phyloP scores from a whole-genome alignment of 2,113 vertebrate species.

The Arizona elegans region DNA sequence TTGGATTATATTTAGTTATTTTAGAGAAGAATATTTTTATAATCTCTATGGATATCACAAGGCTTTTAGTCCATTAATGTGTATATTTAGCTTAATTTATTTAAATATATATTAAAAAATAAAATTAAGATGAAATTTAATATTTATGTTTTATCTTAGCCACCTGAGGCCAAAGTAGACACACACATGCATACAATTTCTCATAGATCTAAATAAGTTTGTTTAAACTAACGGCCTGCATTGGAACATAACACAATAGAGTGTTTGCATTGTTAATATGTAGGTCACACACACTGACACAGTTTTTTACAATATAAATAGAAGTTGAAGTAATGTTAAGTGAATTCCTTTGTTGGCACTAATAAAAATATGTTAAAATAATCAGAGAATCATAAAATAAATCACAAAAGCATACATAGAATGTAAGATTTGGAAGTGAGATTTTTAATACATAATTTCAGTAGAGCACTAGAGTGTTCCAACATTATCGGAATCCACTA shows the following conservation, averaged over 20 bases:
- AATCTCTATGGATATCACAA: background rate
- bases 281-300: constrained; percentile 13
- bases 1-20: background rate
- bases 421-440: background rate
- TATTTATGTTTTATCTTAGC: background rate
- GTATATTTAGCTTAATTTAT: background rate
- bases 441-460: background rate
- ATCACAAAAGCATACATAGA: background rate
- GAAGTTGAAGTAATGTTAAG: background rate
- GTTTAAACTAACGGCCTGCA: constrained; percentile 11
- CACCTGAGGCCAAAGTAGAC: background rate
- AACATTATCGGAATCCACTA: background rate
- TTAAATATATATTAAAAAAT: background rate
- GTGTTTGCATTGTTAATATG: constrained; percentile 36
- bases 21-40: background rate
- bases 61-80: background rate
- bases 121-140: background rate
- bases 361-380: background rate
- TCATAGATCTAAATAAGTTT: constrained; percentile 1
- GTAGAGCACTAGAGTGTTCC: background rate
- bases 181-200: background rate
- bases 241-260: constrained; percentile 29
- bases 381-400: background rate
- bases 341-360: background rate
- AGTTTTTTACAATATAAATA: constrained; percentile 7